These are phyloP conservation scores for Falcaria lacertinaria DNA, from an alignment of 2,888 invertebrate genomes.

Conservation along the genomic window DNA sequence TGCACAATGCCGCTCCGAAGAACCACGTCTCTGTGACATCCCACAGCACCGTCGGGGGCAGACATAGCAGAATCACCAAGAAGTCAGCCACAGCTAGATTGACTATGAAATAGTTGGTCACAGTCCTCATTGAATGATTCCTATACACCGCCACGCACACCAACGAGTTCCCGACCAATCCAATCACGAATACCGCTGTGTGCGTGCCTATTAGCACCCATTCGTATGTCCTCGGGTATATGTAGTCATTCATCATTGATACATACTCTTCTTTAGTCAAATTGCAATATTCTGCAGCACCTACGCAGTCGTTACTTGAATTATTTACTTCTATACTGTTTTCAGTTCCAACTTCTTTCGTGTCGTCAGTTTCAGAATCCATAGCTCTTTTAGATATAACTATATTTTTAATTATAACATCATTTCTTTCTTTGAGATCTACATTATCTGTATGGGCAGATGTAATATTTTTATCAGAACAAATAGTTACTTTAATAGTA, in stretches of 20 bases:
- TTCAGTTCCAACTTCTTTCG: slow-evolving; percentile 6
- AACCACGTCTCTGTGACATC: slow-evolving; percentile 97
- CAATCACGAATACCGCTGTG: slow-evolving; percentile 86
- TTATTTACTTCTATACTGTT: slow-evolving; percentile 9
- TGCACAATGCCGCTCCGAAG: slow-evolving; percentile 90
- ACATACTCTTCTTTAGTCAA: slow-evolving; percentile 80
- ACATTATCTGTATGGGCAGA: neutral
- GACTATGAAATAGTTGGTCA: slow-evolving; percentile 95
- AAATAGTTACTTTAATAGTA: neutral
- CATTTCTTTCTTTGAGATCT: neutral
- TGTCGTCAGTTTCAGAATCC: slow-evolving; percentile 2
- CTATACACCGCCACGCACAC: slow-evolving; percentile 94
- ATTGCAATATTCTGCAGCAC: slow-evolving; percentile 66
- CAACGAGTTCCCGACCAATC: slow-evolving; percentile 90
- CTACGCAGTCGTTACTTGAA: slow-evolving; percentile 52
- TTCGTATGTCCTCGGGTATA: slow-evolving; percentile 85
- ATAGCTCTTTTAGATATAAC: neutral
- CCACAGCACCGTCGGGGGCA: slow-evolving; percentile 93
- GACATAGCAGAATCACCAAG: slow-evolving; percentile 91
- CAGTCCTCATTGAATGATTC: slow-evolving; percentile 92
- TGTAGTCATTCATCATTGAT: slow-evolving; percentile 80
- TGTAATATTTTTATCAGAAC: neutral
- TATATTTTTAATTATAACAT: neutral
- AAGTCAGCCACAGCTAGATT: slow-evolving; percentile 94
- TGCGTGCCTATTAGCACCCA: slow-evolving; percentile 89